Percentiles rank a stretch among this genome's conserved stretches.
These are phyloP conservation scores for Stichopus chloronotus DNA, from an alignment of 35 echinoderm and acorn worm species.

Conservation along the genomic window DNA sequence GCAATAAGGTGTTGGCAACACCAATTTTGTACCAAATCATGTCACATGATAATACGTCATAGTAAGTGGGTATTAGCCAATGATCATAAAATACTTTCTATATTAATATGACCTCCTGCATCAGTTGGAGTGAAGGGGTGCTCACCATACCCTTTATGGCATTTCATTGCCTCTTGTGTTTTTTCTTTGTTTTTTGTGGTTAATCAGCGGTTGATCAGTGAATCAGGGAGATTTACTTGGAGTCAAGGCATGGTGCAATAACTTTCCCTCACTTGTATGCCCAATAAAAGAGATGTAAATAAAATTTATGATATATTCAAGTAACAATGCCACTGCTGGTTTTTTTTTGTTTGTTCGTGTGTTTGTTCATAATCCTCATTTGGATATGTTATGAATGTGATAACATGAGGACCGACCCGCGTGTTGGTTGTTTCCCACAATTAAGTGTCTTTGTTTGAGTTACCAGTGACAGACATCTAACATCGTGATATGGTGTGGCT, in stretches of 20 bases:
- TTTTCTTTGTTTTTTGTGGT: neutral
- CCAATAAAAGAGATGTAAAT: neutral
- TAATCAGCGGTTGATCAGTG: neutral
- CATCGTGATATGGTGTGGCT: no score
- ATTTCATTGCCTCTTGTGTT: neutral
- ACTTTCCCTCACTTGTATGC: neutral
- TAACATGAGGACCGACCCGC: no score
- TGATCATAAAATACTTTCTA: neutral
- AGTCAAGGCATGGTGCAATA: neutral
- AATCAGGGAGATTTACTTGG: neutral
- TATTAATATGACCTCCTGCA: neutral
- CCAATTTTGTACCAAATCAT: neutral
- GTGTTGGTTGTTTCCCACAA: no score
- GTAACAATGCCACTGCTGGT: neutral
- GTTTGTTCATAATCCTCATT: no score
- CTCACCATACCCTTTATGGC: neutral
- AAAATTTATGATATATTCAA: slow-evolving; percentile 2
- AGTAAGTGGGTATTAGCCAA: neutral
- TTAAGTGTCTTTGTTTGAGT: no score
- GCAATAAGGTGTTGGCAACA: neutral
- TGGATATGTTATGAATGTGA: no score
- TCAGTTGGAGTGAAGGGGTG: neutral
- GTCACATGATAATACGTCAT: neutral
- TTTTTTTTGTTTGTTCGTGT: no score
- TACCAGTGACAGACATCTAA: no score